Conservation (phyloP, 2,797 vertebrate species). For the Mus caroli region DNA sequence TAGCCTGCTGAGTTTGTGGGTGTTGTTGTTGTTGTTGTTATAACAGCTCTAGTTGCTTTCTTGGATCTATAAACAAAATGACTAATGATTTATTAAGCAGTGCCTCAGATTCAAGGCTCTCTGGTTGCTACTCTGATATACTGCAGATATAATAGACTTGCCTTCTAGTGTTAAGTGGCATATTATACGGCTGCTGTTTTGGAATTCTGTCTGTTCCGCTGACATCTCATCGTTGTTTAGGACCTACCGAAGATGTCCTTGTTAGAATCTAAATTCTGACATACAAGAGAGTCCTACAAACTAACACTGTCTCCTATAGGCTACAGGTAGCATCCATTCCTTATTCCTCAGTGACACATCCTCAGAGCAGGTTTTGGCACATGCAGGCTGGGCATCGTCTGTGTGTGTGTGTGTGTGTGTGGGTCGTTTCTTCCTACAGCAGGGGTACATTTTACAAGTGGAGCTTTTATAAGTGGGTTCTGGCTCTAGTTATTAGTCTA, state of each 20-base stretch:
- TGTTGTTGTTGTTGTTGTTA: background rate
- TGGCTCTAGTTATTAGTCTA: background rate
- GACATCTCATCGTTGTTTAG: background rate
- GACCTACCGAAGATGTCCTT: background rate
- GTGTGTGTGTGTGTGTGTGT: background rate
- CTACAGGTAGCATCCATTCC: background rate
- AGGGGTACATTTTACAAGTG: background rate
- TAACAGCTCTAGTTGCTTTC: background rate
- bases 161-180: background rate
- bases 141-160: too few relatives aligned
- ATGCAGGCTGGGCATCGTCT: background rate
- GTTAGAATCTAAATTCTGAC: background rate
- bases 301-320: background rate
- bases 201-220: background rate
- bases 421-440: background rate
- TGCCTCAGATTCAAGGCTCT: background rate
- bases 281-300: background rate
- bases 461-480: background rate
- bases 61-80: background rate
- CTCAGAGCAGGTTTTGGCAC: too few relatives aligned
- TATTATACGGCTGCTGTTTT: background rate
- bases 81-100: background rate
- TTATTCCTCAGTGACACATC: background rate
- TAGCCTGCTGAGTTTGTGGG: background rate
- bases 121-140: background rate